Conservation (phyloP, 2,888 invertebrate genomes). For the Drosophila dives region DNA sequence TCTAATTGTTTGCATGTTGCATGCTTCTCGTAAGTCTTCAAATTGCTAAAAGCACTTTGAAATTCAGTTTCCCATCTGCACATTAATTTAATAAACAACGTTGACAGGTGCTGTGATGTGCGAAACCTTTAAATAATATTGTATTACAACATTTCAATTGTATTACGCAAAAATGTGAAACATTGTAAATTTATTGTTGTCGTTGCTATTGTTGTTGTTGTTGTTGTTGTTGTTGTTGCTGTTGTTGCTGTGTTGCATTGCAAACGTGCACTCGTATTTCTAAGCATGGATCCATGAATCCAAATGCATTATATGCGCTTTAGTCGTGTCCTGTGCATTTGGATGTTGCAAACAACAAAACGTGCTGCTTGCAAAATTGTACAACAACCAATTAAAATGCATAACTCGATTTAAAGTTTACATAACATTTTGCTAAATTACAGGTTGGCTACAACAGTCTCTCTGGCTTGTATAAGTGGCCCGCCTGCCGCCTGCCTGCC, state of each 20-base stretch:
- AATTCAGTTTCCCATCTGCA: not conserved
- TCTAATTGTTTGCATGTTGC: not conserved
- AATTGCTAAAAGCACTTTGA: not conserved
- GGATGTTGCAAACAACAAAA: constrained; percentile 79
- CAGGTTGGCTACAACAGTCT: constrained; percentile 66
- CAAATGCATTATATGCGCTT: constrained; percentile 61
- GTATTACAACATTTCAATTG: constrained; percentile 61
- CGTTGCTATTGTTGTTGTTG: constrained; percentile 8
- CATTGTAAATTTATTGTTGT: constrained; percentile 45
- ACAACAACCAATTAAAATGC: constrained; percentile 81
- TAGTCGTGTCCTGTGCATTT: constrained; percentile 27
- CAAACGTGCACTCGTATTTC: constrained; percentile 50
- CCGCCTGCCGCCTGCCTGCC: constrained; percentile 25
- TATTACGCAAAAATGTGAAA: constrained; percentile 61
- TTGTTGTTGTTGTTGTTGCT: constrained; percentile 11
- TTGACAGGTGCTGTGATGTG: constrained; percentile 19
- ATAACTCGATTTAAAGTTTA: constrained; percentile 81
- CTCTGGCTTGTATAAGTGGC: constrained; percentile 76
- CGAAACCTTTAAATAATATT: constrained; percentile 40
- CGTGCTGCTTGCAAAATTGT: constrained; percentile 78
- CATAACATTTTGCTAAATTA: constrained; percentile 80
- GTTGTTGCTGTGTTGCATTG: not conserved
- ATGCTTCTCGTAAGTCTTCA: not conserved
- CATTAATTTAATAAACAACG: constrained; percentile 20
- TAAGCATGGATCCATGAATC: constrained; percentile 54